Evolutionary conservation across 2,888 invertebrate species (phyloP).

Genomic region (Muscina levida): DNA sequence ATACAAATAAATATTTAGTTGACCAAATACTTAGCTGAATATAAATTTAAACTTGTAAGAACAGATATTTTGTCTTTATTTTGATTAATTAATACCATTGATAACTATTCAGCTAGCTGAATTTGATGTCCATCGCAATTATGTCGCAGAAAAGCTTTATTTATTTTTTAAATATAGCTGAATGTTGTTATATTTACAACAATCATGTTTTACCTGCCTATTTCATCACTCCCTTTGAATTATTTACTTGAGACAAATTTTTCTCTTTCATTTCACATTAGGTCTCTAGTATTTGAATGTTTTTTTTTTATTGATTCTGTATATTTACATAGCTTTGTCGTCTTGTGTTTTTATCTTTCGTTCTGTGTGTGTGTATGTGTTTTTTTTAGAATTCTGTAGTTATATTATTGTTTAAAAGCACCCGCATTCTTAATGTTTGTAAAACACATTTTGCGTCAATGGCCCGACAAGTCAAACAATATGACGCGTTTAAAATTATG

Average conservation of each 20-base stretch:
- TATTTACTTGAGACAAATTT: background rate
- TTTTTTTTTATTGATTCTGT: too few species aligned
- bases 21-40: too few species aligned
- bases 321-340: slow-evolving; percentile 6
- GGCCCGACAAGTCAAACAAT: slow-evolving; percentile 45
- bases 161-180: too few species aligned
- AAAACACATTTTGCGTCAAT: slow-evolving; percentile 58
- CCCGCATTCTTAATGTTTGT: slow-evolving; percentile 38
- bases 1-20: too few species aligned
- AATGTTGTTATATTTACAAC: too few species aligned
- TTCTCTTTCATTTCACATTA: background rate
- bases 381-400: slow-evolving; percentile 17
- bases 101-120: slow-evolving; percentile 14
- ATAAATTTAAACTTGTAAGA: too few species aligned
- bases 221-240: background rate
- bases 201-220: too few species aligned
- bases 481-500: slow-evolving; percentile 53
- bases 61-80: too few species aligned
- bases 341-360: background rate
- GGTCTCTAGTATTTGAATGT: background rate
- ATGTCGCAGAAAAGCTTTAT: too few species aligned
- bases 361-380: slow-evolving; percentile 38
- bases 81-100: too few species aligned
- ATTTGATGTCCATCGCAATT: slow-evolving; percentile 3
- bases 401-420: slow-evolving; percentile 33